Base-by-base conservation (phyloP, 2,797 vertebrate genomes). In the Dendrocincla fuliginosa region DNA sequence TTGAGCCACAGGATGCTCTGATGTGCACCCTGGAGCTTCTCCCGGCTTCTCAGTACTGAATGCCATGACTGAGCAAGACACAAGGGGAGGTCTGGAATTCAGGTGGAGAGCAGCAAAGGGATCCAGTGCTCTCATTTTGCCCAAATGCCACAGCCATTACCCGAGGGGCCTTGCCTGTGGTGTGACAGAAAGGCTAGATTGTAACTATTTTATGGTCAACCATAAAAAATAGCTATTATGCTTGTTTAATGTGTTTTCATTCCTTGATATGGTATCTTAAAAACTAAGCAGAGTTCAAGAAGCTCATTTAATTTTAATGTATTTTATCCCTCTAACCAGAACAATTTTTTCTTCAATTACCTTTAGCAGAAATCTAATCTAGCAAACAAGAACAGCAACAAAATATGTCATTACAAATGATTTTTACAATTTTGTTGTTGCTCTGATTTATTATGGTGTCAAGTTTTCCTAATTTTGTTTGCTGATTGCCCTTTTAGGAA, bases 331-430 rank as follows among this genome's bases (percentile, higher is more conserved):
- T 87, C 87, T 96, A 96, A 93, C 87, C 70, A 95, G 85, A 91
- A 64, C 74, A 86, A 46, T 93, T 94, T 93, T 96, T 96, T 87
- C 93, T 93, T 86, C 91, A 95, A 94, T 96, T 96, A 91, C 95
- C 77, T 93, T 95, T 88, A 94, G 84, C 77, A 82, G 80, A 91
- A 96, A 90, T 93, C 82, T 96, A 94, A 96, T 97, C 55, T 82
- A 84, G 84, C 63, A 93, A 96, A 90, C 79, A 94, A 91, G 74
- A 95, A 55, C 46, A 80, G 83, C 83, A 94, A 89, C 83, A 91
- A 96, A 96, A 91, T 84, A 91, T 87, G 94, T 74, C 93, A 84
- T 91, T 95, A 81, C 70, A 57, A 95, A 96, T 89, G 64, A 90
- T 95, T 95, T 96, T 96, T 82, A 90, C 80, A 91, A 79, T 96